A percentile compares a stretch with the other conserved stretches of the same genome.
phyloP scores from a whole-genome alignment of 2,113 vertebrate species.

The Hymenochirus boettgeri region DNA sequence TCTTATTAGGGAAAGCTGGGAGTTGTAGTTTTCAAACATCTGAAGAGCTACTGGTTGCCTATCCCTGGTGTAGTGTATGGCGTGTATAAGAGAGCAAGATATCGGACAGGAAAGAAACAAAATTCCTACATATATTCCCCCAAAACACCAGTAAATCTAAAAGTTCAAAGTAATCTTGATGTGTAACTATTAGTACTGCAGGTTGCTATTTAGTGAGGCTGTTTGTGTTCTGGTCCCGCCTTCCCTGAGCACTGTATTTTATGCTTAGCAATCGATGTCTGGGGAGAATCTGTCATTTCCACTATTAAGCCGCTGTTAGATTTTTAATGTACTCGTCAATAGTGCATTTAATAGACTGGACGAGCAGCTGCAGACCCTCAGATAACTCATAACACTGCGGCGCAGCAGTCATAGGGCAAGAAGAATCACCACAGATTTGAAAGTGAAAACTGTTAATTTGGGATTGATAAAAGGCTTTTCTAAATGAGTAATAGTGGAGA shows the following conservation, averaged over 20 bases:
- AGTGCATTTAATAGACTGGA: slow-evolving; percentile 40
- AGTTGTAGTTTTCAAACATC: too few relatives aligned
- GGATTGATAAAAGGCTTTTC: slow-evolving; percentile 68
- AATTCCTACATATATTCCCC: too few relatives aligned
- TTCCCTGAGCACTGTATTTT: slow-evolving; percentile 33
- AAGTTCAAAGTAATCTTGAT: too few relatives aligned
- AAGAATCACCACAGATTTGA: slow-evolving; percentile 52
- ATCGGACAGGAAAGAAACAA: too few relatives aligned
- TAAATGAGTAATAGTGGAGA: slow-evolving; percentile 63
- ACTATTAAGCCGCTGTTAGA: slow-evolving; percentile 38
- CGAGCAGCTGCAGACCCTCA: slow-evolving; percentile 44
- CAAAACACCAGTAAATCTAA: too few relatives aligned
- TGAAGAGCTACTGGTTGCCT: too few relatives aligned
- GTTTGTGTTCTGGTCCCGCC: slow-evolving; percentile 10
- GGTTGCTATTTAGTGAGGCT: neutral
- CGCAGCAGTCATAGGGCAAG: slow-evolving; percentile 48
- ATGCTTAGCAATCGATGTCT: slow-evolving; percentile 35
- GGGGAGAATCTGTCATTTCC: slow-evolving; percentile 33
- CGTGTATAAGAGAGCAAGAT: too few relatives aligned
- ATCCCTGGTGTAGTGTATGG: too few relatives aligned
- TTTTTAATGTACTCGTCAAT: slow-evolving; percentile 46
- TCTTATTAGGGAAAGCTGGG: too few relatives aligned
- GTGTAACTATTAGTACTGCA: too few relatives aligned
- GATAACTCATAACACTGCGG: slow-evolving; percentile 53
- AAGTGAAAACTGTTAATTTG: slow-evolving; percentile 67